Conservation (phyloP, 2,797 vertebrate genomes). For the Cygnus olor region DNA sequence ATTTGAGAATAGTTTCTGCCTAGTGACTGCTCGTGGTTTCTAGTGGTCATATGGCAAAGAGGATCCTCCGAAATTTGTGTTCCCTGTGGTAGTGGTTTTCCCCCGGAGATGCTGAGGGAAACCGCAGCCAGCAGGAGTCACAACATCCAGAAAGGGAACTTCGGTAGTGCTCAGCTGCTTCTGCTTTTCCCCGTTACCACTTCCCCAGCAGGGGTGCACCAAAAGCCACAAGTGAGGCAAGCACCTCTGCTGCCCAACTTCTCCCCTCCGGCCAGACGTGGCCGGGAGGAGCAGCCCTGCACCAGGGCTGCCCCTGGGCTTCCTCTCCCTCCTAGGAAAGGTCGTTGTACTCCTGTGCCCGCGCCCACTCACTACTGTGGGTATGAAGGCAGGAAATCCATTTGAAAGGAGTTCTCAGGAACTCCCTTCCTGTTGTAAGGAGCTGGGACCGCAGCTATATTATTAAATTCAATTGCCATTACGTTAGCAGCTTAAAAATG, state of each 20-base stretch:
- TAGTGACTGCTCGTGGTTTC: not conserved
- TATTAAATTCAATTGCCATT: conserved; percentile 25
- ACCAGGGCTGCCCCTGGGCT: not conserved
- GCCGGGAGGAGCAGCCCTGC: not conserved
- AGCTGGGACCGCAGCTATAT: not conserved
- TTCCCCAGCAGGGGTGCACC: not conserved
- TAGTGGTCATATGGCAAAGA: not conserved
- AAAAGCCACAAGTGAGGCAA: not conserved
- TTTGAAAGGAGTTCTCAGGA: conserved; percentile 56
- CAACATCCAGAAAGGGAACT: not conserved
- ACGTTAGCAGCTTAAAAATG: not conserved
- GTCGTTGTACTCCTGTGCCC: not conserved
- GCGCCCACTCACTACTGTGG: accelerated
- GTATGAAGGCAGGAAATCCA: not conserved
- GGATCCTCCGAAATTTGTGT: not conserved
- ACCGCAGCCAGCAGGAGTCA: not conserved
- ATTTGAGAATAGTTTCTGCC: not conserved
- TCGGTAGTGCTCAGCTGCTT: not conserved
- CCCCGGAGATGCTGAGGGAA: not conserved
- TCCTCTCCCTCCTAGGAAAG: not conserved
- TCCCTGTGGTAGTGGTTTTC: not conserved
- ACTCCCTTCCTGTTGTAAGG: conserved; percentile 57
- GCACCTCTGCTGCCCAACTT: not conserved
- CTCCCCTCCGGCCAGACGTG: not conserved
- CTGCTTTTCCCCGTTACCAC: not conserved